Evolutionary conservation across 2,888 invertebrate species (phyloP), one percentile per base, ranked within the genome.

Genomic region (Coleophora deauratella): DNA sequence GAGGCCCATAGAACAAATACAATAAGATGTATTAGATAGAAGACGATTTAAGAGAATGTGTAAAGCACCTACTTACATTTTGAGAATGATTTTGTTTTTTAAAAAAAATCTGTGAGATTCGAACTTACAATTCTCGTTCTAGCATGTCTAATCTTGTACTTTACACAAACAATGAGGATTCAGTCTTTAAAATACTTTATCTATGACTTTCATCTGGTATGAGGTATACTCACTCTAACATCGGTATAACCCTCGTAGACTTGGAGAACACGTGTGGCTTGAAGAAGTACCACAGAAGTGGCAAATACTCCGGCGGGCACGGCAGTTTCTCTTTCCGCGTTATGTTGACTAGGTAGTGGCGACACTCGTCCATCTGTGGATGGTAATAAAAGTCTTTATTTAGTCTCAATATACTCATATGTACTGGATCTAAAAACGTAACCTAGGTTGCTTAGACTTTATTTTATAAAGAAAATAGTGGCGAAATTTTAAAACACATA

Each of bases 221-320:
- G 31, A 1, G 35, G 9, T 1, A 37, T 36, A 87, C 91, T 88
- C 75, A 93, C 93, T 94, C 94, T 46, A 94, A 61, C 65, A 89
- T 87, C 9, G 92, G 91, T 63, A 94, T 92, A 9, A 94, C 75
- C 55, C 85, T 86, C 37, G 82, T 88, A 8, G 74, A 78, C 40
- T 90, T 88, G 28, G 88, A 87, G 36, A 87, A 74, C 65, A 89
- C 87, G 54, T 90, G 88, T 41, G 91, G 89, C 51, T 87, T 88
- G 9, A 93, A 77, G 62, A 94, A 95, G 68, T 89, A 91, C 88
- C 89, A 92, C 30, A 93, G 81, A 0, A 89, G 74, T 32, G 89
- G 81, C 32, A 92, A 62, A 56, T 92, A 85, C 27, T 88, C 84
- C 0, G 86, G 66, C 1, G 78, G 63, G 41, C 88, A 88, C 0